Evolutionary conservation across 2,888 invertebrate species (phyloP).

Genomic region (Baronia brevicornis): DNA sequence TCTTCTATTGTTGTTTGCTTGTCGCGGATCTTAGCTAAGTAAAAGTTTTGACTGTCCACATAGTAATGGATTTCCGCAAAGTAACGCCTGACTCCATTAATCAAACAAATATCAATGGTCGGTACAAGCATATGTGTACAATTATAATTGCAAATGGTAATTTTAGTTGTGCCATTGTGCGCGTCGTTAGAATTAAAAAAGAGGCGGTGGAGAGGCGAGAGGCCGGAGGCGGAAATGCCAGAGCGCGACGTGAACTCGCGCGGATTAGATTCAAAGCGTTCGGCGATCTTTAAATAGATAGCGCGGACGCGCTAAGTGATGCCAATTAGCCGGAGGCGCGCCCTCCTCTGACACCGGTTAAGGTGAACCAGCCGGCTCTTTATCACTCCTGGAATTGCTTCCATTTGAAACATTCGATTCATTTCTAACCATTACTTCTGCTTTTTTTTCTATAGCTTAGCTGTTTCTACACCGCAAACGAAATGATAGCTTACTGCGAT

Average conservation of each 20-base stretch:
- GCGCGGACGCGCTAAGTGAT: conserved; percentile 35
- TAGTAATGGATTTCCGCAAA: too few species aligned
- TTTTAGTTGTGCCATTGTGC: conserved; percentile 6
- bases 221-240: conserved; percentile 26
- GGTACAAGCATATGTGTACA: too few species aligned
- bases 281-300: conserved; percentile 22
- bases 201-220: neutral
- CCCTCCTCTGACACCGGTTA: conserved; percentile 30
- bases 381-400: conserved; percentile 12
- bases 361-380: conserved; percentile 15
- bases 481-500: neutral
- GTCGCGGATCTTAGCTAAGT: too few species aligned
- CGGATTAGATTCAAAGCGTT: conserved; percentile 23
- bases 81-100: too few species aligned
- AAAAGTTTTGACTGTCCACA: too few species aligned
- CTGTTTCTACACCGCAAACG: neutral
- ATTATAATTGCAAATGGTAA: too few species aligned
- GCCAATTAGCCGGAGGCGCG: conserved; percentile 39
- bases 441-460: conserved; percentile 4
- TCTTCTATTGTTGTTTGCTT: too few species aligned
- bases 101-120: too few species aligned
- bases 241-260: conserved; percentile 23
- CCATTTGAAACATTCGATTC: conserved; percentile 9
- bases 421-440: conserved; percentile 11
- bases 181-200: conserved; percentile 1